Evolutionary conservation across 64 coral and sea anemone genomes (phyloP).

Genomic region (Porites lutea): DNA sequence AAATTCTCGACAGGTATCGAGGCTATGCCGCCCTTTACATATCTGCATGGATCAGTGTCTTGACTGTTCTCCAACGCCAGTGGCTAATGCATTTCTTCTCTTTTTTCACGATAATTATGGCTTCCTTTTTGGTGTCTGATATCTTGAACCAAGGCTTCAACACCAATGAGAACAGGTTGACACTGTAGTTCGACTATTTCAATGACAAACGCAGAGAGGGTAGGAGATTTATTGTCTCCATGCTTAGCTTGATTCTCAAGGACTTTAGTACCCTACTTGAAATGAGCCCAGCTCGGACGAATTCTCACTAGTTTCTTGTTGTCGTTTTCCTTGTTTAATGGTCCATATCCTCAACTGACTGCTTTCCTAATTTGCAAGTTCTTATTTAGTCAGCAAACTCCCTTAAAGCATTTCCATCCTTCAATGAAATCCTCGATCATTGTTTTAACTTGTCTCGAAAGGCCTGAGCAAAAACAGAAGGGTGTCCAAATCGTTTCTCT

Average conservation of each 20-base stretch:
- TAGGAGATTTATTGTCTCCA: slow-evolving; percentile 35
- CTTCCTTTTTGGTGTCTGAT: not conserved
- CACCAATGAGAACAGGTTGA: not conserved
- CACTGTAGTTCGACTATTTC: slow-evolving; percentile 16
- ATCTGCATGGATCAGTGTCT: not conserved
- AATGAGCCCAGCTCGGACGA: slow-evolving; percentile 8
- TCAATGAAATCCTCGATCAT: slow-evolving; percentile 23
- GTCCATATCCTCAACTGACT: slow-evolving; percentile 14
- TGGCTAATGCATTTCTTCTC: not conserved
- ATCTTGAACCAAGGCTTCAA: not conserved
- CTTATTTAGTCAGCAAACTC: slow-evolving; percentile 19
- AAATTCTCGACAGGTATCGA: slow-evolving; percentile 43
- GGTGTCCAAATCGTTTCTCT: slow-evolving; percentile 62
- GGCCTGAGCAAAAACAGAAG: slow-evolving; percentile 18
- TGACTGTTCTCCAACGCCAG: not conserved
- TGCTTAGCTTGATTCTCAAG: slow-evolving; percentile 4
- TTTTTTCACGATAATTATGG: not conserved
- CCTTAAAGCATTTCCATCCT: not conserved
- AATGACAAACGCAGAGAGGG: slow-evolving; percentile 8
- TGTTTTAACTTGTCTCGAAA: slow-evolving; percentile 45
- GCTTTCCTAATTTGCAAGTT: not conserved
- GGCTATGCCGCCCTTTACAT: not conserved
- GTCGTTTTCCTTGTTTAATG: slow-evolving; percentile 37
- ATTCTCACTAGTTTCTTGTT: slow-evolving; percentile 23
- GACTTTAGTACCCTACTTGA: slow-evolving; percentile 36